Percentiles rank a stretch among this genome's conserved stretches.
Conservation (phyloP, 2,113 vertebrate species). For the Indicator maculatus region DNA sequence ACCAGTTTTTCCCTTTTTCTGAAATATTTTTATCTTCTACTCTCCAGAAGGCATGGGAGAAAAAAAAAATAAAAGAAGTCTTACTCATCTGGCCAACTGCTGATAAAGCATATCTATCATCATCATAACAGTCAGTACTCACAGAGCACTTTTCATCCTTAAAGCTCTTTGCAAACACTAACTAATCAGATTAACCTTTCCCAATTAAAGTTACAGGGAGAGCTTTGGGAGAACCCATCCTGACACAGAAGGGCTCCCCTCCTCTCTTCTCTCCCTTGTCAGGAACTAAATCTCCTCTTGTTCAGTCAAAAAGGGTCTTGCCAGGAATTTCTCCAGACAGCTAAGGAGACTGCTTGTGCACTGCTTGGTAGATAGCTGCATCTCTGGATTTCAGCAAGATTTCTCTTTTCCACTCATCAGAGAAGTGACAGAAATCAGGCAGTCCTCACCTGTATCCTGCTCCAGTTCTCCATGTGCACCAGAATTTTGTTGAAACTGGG, state of each 20-base stretch:
- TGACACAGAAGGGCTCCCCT: not conserved
- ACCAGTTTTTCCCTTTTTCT: rapidly evolving
- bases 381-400: not conserved
- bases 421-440: not conserved
- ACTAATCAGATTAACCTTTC: constrained; percentile 30
- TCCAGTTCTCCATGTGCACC: not conserved
- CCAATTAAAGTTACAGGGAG: not conserved
- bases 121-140: constrained; percentile 42
- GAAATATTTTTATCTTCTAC: not conserved
- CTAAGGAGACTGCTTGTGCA: not conserved
- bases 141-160: constrained; percentile 17
- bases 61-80: not conserved
- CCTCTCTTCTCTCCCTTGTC: not conserved
- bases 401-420: not conserved
- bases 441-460: not conserved
- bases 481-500: not conserved
- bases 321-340: not conserved
- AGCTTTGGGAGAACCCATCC: not conserved
- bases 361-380: not conserved
- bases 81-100: constrained; percentile 15
- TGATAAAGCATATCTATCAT: constrained; percentile 11
- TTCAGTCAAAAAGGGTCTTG: not conserved
- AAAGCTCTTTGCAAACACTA: constrained; percentile 21
- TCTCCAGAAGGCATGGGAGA: not conserved
- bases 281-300: not conserved